phyloP scores from a whole-genome alignment of 2,888 invertebrate genomes.

The Nemurella pictetii region DNA sequence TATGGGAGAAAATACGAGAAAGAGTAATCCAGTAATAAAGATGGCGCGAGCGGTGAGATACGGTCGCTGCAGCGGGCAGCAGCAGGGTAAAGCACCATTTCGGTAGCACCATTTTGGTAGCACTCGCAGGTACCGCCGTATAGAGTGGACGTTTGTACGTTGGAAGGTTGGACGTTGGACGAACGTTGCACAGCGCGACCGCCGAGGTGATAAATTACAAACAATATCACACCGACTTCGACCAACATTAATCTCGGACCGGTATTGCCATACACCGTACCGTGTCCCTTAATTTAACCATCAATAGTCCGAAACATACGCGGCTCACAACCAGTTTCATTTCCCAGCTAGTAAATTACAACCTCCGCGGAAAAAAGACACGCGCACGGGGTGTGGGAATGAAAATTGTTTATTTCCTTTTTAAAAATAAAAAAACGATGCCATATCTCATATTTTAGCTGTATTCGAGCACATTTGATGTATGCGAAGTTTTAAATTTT shows the following conservation, averaged over 20 bases:
- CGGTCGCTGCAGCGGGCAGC: background rate
- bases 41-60: background rate
- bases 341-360: conserved; percentile 1
- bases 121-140: too few species aligned
- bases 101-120: too few species aligned
- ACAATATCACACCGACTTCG: conserved; percentile 37
- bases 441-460: background rate
- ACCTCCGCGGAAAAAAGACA: background rate
- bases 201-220: conserved; percentile 37
- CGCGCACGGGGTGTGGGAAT: background rate
- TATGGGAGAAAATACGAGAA: background rate
- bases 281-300: conserved; percentile 39
- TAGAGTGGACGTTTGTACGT: too few species aligned
- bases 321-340: background rate
- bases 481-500: conserved; percentile 9
- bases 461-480: background rate
- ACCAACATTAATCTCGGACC: conserved; percentile 33
- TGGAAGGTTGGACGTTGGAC: background rate
- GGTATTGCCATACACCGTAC: background rate
- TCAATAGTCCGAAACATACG: conserved; percentile 30
- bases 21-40: background rate
- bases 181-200: background rate
- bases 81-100: background rate
- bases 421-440: background rate
- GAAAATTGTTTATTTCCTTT: conserved; percentile 19